Evolutionary conservation across 2,113 vertebrate species (phyloP).

Genomic region (Nymphicus hollandicus): DNA sequence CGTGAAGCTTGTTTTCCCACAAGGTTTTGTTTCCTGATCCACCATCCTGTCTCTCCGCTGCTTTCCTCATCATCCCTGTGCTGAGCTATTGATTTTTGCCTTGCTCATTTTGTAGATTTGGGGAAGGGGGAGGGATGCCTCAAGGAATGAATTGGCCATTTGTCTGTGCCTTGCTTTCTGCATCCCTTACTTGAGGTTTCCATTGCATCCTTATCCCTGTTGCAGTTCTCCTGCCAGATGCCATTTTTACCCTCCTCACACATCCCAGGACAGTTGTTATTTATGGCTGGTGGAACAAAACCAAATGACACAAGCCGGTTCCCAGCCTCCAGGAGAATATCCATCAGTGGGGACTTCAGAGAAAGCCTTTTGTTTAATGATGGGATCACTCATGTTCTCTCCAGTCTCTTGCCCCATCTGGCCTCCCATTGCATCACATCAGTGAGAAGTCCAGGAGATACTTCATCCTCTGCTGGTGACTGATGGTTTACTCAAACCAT

Average conservation of each 20-base stretch:
- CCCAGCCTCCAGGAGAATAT: conserved; percentile 26
- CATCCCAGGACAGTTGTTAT: not conserved
- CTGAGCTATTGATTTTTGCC: conserved; percentile 20
- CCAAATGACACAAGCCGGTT: not conserved
- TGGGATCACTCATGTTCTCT: not conserved
- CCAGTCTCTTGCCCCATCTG: not conserved
- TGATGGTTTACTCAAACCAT: not conserved
- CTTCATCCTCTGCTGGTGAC: not conserved
- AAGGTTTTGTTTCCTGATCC: not conserved
- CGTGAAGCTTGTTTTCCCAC: not conserved
- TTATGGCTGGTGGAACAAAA: conserved; percentile 41
- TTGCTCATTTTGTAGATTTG: not conserved
- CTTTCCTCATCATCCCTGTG: not conserved
- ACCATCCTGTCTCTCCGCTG: not conserved
- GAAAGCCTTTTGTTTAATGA: conserved; percentile 51
- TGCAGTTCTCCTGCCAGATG: conserved; percentile 10
- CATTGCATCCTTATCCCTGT: not conserved
- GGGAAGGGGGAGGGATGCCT: not conserved
- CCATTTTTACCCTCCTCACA: not conserved
- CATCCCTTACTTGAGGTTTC: not conserved
- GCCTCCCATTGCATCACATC: not conserved
- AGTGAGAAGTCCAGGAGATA: not conserved
- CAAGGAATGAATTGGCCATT: conserved; percentile 1
- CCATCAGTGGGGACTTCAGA: not conserved
- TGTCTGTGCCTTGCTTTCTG: not conserved